Percentiles rank a stretch among this genome's conserved stretches.
Conservation (phyloP, 2,113 vertebrate genomes). For the Onychorhynchus coronatus region DNA sequence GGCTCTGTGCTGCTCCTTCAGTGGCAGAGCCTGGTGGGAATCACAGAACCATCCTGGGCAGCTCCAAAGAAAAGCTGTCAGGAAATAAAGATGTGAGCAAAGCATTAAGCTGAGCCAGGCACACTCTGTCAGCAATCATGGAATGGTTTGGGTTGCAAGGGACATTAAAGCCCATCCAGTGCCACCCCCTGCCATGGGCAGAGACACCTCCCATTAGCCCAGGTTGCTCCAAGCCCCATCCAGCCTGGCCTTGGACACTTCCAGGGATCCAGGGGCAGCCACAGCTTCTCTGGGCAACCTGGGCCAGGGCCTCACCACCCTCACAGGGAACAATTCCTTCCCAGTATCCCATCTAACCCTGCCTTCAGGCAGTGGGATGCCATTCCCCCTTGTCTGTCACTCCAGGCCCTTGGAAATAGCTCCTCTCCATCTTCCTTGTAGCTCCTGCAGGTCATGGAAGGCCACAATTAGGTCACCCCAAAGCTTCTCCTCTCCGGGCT, state of each 20-base stretch:
- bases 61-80: neutral
- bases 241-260: fast-evolving
- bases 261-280: neutral
- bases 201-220: fast-evolving
- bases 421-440: fast-evolving
- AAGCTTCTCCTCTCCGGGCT: neutral
- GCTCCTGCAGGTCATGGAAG: fast-evolving
- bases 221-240: fast-evolving
- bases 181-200: fast-evolving
- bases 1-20: neutral
- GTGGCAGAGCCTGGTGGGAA: neutral
- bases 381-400: neutral
- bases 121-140: neutral
- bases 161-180: fast-evolving
- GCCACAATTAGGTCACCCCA: fast-evolving
- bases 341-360: no score
- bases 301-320: fast-evolving
- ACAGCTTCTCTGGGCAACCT: neutral
- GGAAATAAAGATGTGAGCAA: neutral
- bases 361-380: no score
- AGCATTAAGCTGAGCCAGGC: neutral
- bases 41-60: neutral
- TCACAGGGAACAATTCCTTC: fast-evolving
- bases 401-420: fast-evolving
- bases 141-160: neutral